Evolutionary conservation across 2,113 vertebrate genomes (phyloP).

Genomic region (Melierax canorus): DNA sequence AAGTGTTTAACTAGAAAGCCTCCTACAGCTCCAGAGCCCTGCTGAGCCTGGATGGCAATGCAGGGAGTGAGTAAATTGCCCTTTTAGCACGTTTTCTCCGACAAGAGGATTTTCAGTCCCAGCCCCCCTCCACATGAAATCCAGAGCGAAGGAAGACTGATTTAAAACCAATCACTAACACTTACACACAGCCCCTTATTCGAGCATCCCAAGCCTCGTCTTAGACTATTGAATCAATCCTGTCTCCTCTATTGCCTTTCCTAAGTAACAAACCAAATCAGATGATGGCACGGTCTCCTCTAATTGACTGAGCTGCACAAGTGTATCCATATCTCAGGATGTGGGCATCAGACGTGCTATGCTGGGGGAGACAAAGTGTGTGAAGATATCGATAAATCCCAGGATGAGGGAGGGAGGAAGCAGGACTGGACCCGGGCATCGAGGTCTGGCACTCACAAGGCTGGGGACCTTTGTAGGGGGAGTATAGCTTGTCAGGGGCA

Average conservation of each 20-base stretch:
- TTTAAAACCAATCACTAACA: conserved; percentile 67
- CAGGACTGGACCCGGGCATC: neutral
- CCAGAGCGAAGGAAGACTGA: conserved; percentile 35
- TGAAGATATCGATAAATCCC: neutral
- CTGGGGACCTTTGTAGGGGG: neutral
- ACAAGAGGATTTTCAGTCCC: conserved; percentile 44
- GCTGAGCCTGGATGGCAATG: conserved; percentile 60
- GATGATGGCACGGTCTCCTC: conserved; percentile 27
- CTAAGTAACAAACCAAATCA: conserved; percentile 63
- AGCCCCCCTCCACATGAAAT: conserved; percentile 8
- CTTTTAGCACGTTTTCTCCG: conserved; percentile 68
- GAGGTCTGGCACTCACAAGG: neutral
- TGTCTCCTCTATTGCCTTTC: conserved; percentile 8
- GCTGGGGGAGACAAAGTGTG: neutral
- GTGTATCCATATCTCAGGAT: neutral
- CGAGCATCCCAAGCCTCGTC: conserved; percentile 17
- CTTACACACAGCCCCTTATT: conserved; percentile 28
- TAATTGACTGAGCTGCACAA: conserved; percentile 58
- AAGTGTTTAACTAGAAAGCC: conserved; percentile 63
- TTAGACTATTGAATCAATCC: conserved; percentile 66
- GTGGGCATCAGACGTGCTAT: neutral
- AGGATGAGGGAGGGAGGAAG: neutral
- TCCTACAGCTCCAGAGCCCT: conserved; percentile 58
- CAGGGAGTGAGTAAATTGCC: conserved; percentile 68
- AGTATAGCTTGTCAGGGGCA: neutral